Conservation (phyloP, 2,888 invertebrate species). For the Heliconius aoede region DNA sequence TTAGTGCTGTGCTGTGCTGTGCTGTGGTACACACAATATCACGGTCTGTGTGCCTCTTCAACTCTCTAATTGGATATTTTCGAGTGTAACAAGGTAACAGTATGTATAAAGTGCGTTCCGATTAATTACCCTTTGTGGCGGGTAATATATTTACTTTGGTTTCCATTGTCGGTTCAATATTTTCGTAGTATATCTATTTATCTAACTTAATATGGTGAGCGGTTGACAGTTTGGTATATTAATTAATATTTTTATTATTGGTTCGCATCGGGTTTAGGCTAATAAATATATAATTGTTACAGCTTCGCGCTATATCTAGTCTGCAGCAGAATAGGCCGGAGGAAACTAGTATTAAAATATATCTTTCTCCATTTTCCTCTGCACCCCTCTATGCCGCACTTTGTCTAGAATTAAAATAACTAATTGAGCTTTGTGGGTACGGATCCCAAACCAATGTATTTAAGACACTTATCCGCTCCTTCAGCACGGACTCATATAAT, state of each 20-base stretch:
- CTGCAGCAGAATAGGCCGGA: no score
- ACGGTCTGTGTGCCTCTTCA: not conserved
- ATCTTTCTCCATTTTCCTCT: no score
- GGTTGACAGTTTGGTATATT: no score
- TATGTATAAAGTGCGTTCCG: constrained; percentile 35
- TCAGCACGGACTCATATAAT: not conserved
- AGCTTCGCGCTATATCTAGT: no score
- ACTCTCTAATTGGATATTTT: constrained; percentile 69
- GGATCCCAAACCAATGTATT: not conserved
- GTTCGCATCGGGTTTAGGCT: no score
- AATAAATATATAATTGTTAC: no score
- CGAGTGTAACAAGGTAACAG: constrained; percentile 58
- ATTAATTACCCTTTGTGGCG: constrained; percentile 35
- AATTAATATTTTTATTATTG: not conserved
- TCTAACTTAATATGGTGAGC: not conserved
- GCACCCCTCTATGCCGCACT: no score
- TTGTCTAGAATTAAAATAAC: no score
- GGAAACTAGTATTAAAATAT: no score
- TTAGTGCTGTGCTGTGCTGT: not conserved
- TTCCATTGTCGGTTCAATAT: constrained; percentile 31
- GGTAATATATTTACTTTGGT: constrained; percentile 32
- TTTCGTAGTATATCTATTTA: not conserved
- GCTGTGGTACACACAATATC: not conserved
- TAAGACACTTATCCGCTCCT: not conserved
- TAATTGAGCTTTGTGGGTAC: not conserved